Evolutionary conservation across 2,797 vertebrate species (phyloP).

Genomic region (Pseudocheirus occidentalis): DNA sequence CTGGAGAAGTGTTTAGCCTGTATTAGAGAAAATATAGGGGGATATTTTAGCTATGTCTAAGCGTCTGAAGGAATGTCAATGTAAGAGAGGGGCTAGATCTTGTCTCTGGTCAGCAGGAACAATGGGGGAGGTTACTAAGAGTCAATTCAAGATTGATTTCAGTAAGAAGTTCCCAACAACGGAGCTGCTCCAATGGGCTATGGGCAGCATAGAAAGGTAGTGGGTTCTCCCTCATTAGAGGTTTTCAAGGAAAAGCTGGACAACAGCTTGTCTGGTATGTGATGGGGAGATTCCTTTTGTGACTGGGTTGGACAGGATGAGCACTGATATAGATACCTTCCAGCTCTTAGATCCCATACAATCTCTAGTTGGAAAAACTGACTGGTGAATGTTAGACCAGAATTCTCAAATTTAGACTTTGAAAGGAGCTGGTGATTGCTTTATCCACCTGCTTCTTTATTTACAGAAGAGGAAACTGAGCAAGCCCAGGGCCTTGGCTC

Average conservation of each 20-base stretch:
- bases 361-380: neutral
- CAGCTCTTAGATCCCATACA: neutral
- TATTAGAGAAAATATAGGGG: neutral
- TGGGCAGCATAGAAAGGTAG: neutral
- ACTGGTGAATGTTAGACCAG: neutral
- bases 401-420: neutral
- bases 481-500: neutral
- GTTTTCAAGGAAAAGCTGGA: neutral
- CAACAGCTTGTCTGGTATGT: neutral
- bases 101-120: neutral
- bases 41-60: neutral
- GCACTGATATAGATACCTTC: neutral
- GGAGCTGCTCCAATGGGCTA: neutral
- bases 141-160: neutral
- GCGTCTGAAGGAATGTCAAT: neutral
- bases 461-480: neutral
- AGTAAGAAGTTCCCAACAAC: neutral
- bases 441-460: neutral
- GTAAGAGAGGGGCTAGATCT: neutral
- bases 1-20: neutral
- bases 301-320: neutral
- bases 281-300: neutral
- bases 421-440: neutral
- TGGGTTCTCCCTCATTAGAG: neutral
- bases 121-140: neutral